Base-by-base conservation (phyloP, 2,888 invertebrate species). In the Sicus ferrugineus region DNA sequence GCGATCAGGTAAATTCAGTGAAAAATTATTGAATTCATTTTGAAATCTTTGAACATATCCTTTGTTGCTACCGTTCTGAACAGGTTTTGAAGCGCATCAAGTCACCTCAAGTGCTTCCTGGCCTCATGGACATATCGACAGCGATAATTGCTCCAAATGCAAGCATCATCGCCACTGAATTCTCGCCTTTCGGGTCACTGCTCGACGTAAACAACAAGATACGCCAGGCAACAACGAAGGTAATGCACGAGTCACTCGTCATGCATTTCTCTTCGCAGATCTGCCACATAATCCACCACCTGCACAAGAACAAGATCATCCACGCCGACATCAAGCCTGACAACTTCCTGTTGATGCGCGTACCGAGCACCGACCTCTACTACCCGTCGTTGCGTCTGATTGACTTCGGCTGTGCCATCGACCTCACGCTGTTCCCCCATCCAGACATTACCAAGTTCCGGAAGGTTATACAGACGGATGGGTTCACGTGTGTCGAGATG, bases 281-380 rank as follows among this genome's bases (percentile, higher is more conserved):
- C 87, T 86, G 97, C 74, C 90, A 91, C 74, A 93, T 96, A 73
- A 89, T 97, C 19, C 90, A 94, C 79, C 90, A 93, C 74, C 87
- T 98, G 78, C 97, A 97, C 82, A 89, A 91, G 78, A 92, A 93
- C 77, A 89, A 92, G 81, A 95, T 98, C 72, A 95, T 98, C 74
- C 98, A 98, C 81, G 97, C 94, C 1, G 98, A 98, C 82, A 92
- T 98, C 63, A 98, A 98, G 82, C 97, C 98, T 0, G 98, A 98
- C 81, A 98, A 98, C 86, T 94, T 97, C 83, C 87, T 97, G 74
- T 84, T 97, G 28, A 90, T 90, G 89, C 89, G 89, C 82, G 87
- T 91, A 66, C 82, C 92, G 31, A 88, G 87, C 38, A 87, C 89
- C 71, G 90, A 91, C 81, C 89, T 89, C 81, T 86, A 88, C 69